Base-by-base conservation (phyloP, 2,113 vertebrate species). In the Ctenodactylus gundi region DNA sequence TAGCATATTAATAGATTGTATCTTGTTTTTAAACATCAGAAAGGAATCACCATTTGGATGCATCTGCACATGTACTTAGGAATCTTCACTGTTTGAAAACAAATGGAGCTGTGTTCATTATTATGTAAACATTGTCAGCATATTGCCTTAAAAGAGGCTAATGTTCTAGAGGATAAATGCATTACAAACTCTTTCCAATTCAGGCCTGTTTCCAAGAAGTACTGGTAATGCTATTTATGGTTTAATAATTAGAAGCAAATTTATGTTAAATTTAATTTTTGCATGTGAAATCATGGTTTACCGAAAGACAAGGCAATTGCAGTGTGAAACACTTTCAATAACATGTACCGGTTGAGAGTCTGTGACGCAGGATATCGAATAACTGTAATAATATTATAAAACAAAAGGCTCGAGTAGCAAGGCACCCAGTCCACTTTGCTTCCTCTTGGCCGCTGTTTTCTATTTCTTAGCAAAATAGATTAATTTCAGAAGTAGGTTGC, bases 161-260 rank as follows among this genome's bases (percentile, higher is more conserved):
- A 89, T 94, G 89, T 86, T 94, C 93, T 70, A 80, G 78, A 95
- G 75, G 94, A 92, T 91, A 97, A 93, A 97, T 96, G 73, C 92
- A 97, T 97, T 97, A 95, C 96, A 96, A 94, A 65, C 83, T 53
- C 73, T 97, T 93, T 98, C 98, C 96, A 98, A 98, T 97, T 96
- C 90, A 95, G 94, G 94, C 85, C 57, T 51, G 39, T 96, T 97
- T 96, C 97, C 95, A 96, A 97, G 96, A 97, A 93, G 70, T 87
- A 94, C 51, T 55, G 64, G 36, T 91, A 96, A 96, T 97, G 68
- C 96, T 97, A 96, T 97, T 98, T 98, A 96, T 86, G 82, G 78
- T 95, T 97, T 97, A 97, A 98, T 98, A 98, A 97, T 98, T 97
- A 53, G 82, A 95, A 98, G 97, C 97, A 97, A 94, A 98, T 93